Conservation (phyloP, 2,888 invertebrate species). For the Cynaeus angustus region DNA sequence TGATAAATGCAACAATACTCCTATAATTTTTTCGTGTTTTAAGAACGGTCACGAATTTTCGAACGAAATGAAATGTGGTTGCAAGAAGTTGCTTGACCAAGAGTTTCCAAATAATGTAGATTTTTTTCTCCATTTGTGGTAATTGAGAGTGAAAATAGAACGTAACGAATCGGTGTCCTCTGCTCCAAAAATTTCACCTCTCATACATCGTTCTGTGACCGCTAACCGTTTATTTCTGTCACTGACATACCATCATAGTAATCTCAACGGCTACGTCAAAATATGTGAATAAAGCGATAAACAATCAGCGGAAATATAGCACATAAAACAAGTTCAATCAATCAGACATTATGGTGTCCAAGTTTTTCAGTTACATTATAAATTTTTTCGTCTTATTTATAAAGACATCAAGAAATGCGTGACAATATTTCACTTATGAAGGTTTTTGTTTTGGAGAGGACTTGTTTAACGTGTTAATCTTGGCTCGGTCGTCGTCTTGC, state of each 20-base stretch:
- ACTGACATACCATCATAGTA: constrained; percentile 51
- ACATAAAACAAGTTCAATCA: constrained; percentile 59
- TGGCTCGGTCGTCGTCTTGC: constrained; percentile 42
- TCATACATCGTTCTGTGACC: constrained; percentile 8
- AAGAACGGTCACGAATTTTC: too few relatives aligned
- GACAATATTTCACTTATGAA: constrained; percentile 62
- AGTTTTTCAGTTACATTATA: constrained; percentile 32
- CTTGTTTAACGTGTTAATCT: constrained; percentile 59
- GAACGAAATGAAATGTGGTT: too few relatives aligned
- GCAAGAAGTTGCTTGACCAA: too few relatives aligned
- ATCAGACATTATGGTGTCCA: constrained; percentile 58
- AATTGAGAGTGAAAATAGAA: background rate
- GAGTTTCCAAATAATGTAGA: too few relatives aligned
- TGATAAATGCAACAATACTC: too few relatives aligned
- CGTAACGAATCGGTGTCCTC: background rate
- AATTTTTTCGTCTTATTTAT: constrained; percentile 38
- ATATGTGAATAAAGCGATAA: constrained; percentile 51
- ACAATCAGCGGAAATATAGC: constrained; percentile 59
- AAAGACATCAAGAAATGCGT: constrained; percentile 58
- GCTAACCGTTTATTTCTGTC: constrained; percentile 28
- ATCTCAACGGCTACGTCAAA: constrained; percentile 34
- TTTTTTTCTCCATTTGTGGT: background rate
- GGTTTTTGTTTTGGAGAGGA: constrained; percentile 53
- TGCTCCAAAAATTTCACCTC: constrained; percentile 1
- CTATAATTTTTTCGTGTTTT: too few relatives aligned